phyloP scores from a whole-genome alignment of 2,113 vertebrate species.

The Glaucidium brasilianum region DNA sequence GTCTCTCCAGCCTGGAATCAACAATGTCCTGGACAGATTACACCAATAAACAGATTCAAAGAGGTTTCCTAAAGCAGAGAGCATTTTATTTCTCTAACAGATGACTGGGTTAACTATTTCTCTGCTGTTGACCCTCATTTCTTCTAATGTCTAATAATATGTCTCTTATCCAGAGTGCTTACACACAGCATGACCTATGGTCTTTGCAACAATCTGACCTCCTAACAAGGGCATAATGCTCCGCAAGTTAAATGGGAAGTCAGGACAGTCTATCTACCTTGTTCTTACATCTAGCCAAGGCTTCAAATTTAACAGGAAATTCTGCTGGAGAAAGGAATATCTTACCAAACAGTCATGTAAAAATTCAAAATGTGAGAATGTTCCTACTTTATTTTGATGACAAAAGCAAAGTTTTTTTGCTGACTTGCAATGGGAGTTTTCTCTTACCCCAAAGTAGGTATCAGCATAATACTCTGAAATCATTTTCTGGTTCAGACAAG shows the following conservation, averaged over 20 bases:
- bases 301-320: neutral
- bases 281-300: neutral
- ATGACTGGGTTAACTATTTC: neutral
- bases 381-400: conserved; percentile 13
- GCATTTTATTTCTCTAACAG: neutral
- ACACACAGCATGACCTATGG: neutral
- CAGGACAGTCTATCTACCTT: neutral
- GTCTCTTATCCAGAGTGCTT: neutral
- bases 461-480: conserved; percentile 19
- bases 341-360: neutral
- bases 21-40: neutral
- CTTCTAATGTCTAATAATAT: neutral
- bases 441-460: neutral
- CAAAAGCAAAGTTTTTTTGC: conserved; percentile 19
- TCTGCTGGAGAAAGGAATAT: neutral
- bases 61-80: neutral
- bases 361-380: neutral
- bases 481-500: conserved; percentile 39
- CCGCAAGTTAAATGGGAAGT: neutral
- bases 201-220: neutral
- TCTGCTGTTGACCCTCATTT: neutral
- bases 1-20: neutral
- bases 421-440: conserved; percentile 5
- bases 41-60: neutral
- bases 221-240: neutral